Percentiles rank a stretch among this genome's conserved stretches.
phyloP scores from a whole-genome alignment of 2,888 invertebrate species.

The Meteorus colon region DNA sequence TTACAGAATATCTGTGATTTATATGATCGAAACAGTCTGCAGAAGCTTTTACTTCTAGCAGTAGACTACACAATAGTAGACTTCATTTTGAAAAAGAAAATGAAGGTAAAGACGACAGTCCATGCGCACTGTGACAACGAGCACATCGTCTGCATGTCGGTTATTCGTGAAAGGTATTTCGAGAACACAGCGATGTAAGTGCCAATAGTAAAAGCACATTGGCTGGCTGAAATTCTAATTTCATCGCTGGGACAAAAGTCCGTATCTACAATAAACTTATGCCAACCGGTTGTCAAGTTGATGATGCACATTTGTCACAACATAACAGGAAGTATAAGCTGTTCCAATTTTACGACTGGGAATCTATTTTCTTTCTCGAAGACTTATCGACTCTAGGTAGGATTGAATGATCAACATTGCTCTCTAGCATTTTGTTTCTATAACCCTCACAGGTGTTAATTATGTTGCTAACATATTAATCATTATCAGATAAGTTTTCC shows the following conservation, averaged over 20 bases:
- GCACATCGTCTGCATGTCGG: background rate
- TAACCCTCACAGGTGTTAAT: no score
- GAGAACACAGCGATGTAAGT: constrained; percentile 5
- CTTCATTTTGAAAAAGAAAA: background rate
- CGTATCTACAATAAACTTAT: background rate
- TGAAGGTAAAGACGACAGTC: background rate
- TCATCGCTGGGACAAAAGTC: background rate
- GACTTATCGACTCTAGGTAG: no score
- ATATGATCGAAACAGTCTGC: background rate
- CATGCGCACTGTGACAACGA: background rate
- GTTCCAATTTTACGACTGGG: background rate
- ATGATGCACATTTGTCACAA: background rate
- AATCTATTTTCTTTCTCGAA: background rate
- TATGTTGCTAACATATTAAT: no score
- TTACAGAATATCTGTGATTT: no score
- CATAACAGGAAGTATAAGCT: background rate
- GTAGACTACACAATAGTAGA: background rate
- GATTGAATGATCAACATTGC: no score
- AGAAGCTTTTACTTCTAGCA: background rate
- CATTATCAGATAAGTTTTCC: no score
- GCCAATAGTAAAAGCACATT: constrained; percentile 1
- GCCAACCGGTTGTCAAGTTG: background rate
- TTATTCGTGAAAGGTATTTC: constrained; percentile 3
- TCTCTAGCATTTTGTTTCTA: no score
- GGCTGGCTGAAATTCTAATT: constrained; percentile 1